Evolutionary conservation across 2,113 vertebrate genomes (phyloP), one percentile per base, ranked within the genome.

Genomic region (Elgaria multicarinata): DNA sequence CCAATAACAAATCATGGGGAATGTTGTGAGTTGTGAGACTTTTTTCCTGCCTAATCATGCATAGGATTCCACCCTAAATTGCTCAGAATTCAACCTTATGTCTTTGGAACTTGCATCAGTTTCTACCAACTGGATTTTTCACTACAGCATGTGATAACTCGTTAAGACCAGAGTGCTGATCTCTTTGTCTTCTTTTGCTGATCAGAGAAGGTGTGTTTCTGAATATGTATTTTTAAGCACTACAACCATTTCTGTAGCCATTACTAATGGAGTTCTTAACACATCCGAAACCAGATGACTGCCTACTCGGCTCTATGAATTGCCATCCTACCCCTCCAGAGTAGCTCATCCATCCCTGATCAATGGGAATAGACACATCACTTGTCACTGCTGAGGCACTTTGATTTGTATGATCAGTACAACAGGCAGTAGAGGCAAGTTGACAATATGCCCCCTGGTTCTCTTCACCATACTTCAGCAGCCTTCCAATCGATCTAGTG

Each of bases 361-460:
- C 89, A n/a, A 97, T 97, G 24, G 83, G 86, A 93, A 96, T 64
- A 95, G 96, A 96, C 96, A 94, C 93, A 91, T 80, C 67, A n/a
- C 93, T 96, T 96, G 95, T 96, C 95, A 95, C 86, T 79, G 78
- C 90, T 67, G 76, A 89, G 92, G 89, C 6, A 81, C 92, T 97
- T 95, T 93, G 91, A 97, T 95, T 95, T 92, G 93, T 89, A 91
- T 20, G 85, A 91, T 55, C 90, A 93, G 89, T 94, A 90, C 67
- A 91, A 97, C 91, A 95, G 94, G 93, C 93, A 94, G 92, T 85
- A 93, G 58, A 87, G 88, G 96, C 92, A 96, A 94, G 92, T 91
- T 16, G 91, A 96, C 94, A 96, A 75, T 86, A 84, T 28, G 64
- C 93, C 89, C 92, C 91, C 39, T 88, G 87, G 55, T 87, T 93